Base-by-base conservation (phyloP, 2,113 vertebrate genomes). In the Castor canadensis region DNA sequence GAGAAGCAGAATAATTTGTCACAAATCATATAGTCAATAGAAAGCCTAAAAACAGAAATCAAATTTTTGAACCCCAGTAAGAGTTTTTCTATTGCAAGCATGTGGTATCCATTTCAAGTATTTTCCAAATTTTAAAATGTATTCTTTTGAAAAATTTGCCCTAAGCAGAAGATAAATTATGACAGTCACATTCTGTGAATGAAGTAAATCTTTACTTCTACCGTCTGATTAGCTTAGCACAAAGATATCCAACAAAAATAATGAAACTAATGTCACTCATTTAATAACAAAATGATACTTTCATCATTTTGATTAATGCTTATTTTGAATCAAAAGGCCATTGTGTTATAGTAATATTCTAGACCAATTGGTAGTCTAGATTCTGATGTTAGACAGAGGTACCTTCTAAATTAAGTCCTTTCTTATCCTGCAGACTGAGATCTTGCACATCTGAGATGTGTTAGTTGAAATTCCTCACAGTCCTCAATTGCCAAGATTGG, bases 401-500 rank as follows among this genome's bases (percentile, higher is more conserved):
- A 40, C 92, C 73, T 96, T 93, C 93, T 93, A 95, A 94, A 95
- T 95, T 96, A 91, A 96, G 87, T 89, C 73, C 91, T 96, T 96
- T 91, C 91, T 91, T 89, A 94, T 87, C 83, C 95, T 73, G 86
- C 81, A 97, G 93, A 47, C 96, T 96, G 95, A 86, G 92, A 92
- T 96, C 90, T 88, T 87, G 79, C 81, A 97, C 96, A 98, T 97
- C 94, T 98, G 97, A 97, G 92, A 93, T 88, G 79, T 96, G 95
- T 98, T 98, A 97, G 96, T 88, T 89, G 77, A 96, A 97, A 98
- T 97, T 97, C 96, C 95, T 95, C 67, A 72, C 40, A 91, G 54
- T 92, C 43, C 11, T 91, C 93, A 73, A 76, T 95, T 95, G 95
- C 96, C 94, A 94, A 94, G 90, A 95, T 91, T 90, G 62, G 7